These are phyloP conservation scores for Oenanthe melanoleuca DNA, from an alignment of 2,113 vertebrate genomes.

Conservation along the genomic window DNA sequence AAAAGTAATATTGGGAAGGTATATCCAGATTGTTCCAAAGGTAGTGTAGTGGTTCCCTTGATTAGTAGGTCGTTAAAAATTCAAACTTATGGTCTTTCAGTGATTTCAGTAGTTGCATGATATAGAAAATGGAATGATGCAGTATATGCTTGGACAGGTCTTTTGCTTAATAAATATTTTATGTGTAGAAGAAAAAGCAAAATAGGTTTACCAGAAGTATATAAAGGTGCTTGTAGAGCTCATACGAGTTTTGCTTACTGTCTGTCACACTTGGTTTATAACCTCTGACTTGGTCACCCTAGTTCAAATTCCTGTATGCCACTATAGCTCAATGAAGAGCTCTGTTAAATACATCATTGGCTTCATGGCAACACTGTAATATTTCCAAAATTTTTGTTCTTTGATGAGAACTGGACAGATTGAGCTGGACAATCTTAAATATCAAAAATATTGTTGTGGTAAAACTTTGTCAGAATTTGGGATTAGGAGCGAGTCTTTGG, in stretches of 20 bases:
- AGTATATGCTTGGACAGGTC: not conserved
- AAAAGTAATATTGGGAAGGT: not conserved
- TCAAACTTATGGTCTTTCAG: accelerated
- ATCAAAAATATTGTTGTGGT: not conserved
- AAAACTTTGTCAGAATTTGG: not conserved
- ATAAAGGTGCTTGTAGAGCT: not conserved
- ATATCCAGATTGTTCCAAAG: not conserved
- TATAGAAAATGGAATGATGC: not conserved
- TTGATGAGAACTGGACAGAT: not conserved
- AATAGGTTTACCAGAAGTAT: not conserved
- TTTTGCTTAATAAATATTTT: not conserved
- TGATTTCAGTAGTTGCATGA: not conserved
- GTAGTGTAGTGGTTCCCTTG: not conserved
- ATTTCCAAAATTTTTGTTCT: not conserved
- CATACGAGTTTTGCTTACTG: not conserved
- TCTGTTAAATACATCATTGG: not conserved
- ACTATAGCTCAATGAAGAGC: not conserved
- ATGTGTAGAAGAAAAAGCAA: not conserved
- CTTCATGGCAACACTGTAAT: not conserved
- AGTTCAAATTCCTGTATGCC: not conserved
- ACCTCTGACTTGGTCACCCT: not conserved
- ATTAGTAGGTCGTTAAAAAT: not conserved
- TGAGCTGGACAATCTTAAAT: not conserved
- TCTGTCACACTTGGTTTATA: not conserved
- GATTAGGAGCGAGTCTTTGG: not conserved